These are phyloP conservation scores for Tenualosa thibaudeaui DNA, from an alignment of 2,797 vertebrate genomes.

Conservation along the genomic window DNA sequence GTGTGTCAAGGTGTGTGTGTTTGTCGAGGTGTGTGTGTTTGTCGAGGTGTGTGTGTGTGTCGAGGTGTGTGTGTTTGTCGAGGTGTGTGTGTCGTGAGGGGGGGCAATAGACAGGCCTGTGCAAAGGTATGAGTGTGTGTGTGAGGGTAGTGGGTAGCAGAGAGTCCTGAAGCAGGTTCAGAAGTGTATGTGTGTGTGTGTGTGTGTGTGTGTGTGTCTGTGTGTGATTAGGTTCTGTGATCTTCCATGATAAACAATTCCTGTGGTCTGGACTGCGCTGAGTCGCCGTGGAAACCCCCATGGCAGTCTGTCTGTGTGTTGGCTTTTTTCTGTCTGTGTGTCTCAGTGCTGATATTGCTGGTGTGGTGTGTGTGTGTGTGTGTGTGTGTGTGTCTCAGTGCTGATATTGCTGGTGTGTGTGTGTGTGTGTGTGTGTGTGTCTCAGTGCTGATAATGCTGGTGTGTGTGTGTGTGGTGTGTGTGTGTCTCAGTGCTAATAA, in stretches of 20 bases:
- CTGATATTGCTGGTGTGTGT: background rate
- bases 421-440: background rate
- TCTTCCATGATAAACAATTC: constrained; percentile 85
- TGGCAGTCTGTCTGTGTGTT: background rate
- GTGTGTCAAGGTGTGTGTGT: no score
- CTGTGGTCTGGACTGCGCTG: constrained; percentile 78
- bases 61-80: background rate
- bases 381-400: background rate
- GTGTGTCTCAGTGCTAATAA: background rate
- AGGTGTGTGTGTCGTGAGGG: background rate
- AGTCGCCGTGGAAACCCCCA: constrained; percentile 56
- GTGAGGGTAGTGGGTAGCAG: background rate
- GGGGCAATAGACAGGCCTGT: background rate
- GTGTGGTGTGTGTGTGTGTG: background rate
- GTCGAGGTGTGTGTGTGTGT: background rate
- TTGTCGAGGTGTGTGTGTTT: background rate
- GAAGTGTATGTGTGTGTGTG: constrained; percentile 83
- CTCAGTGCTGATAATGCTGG: no score
- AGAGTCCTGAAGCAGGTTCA: constrained; percentile 63
- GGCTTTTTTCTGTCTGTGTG: background rate
- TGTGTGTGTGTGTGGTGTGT: no score
- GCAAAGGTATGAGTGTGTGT: background rate
- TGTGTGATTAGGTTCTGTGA: constrained; percentile 84
- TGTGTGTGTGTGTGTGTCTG: constrained; percentile 69
- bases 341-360: background rate